These are phyloP conservation scores for Myotis vivesi DNA, from an alignment of 2,797 vertebrate species.

Conservation along the genomic window DNA sequence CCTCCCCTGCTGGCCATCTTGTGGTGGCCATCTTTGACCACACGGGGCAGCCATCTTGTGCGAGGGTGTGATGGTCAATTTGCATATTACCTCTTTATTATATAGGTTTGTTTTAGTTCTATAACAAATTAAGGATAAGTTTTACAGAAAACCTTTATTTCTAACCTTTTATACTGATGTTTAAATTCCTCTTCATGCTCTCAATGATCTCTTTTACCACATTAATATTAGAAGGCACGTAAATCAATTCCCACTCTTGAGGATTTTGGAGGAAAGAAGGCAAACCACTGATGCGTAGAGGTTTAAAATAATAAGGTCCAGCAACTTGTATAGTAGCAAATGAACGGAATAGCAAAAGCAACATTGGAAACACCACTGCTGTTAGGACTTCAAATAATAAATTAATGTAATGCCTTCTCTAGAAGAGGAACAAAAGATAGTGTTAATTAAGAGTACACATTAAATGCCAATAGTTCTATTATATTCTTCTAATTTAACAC, in stretches of 20 bases:
- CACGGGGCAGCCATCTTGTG: too few relatives aligned
- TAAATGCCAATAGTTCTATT: neutral
- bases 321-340: rapidly evolving
- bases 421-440: conserved; percentile 46
- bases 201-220: conserved; percentile 56
- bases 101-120: neutral
- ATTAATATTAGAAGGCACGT: conserved; percentile 55
- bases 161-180: conserved; percentile 64
- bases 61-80: too few relatives aligned
- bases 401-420: conserved; percentile 52
- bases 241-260: conserved; percentile 55
- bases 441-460: neutral
- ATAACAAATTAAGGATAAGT: neutral
- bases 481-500: neutral
- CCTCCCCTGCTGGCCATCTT: too few relatives aligned
- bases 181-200: conserved; percentile 60
- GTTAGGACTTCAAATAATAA: conserved; percentile 28
- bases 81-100: too few relatives aligned
- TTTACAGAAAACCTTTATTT: conserved; percentile 37
- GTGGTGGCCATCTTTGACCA: too few relatives aligned
- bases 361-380: conserved; percentile 8
- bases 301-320: neutral
- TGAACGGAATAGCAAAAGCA: conserved; percentile 38
- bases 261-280: conserved; percentile 50
- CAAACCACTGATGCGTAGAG: conserved; percentile 29